Base-by-base conservation (phyloP, 2,797 vertebrate species). In the Lepus oiostolus region DNA sequence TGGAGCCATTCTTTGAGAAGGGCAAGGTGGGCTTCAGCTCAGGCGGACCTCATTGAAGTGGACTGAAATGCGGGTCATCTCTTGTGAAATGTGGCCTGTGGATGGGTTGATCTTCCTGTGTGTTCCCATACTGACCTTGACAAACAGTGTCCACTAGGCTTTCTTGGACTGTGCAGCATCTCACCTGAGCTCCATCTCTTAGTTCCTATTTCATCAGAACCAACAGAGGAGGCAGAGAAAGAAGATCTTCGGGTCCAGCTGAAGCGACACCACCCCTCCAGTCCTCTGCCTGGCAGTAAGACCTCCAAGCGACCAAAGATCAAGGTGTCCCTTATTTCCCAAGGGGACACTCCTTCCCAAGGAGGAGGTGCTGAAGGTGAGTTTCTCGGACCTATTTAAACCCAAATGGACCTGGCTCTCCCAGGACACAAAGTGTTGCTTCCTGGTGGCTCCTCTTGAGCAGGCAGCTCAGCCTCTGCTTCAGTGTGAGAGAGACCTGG, bases 251-350 rank as follows among this genome's bases (percentile, higher is more conserved):
- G 99, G 30, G 70, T 97, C 70, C 99, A 99, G 74, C 98, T 99
- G 98, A 99, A 99, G 98, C 98, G 99, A 92, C 99, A 99, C 24
- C 99, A 99, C 96, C 98, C 98, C 3, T 98, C 99, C 3, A 99
- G 99, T 98, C 99, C 99, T 50, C 99, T 98, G 26, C 98, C 96
- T 91, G 95, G 98, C 81, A 42, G 77, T 92, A 99, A 99, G 96
- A 60, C 98, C 63, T 98, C 99, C 96, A 99, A 99, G 98, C 98
- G 99, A 96, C 99, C 99, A 68, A 99, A 99, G 98, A 99, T 99
- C 98, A 99, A 99, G 98, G 99, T 99, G 98, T 99, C 99, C 96
- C 99, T 99, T 84, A 98, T 99, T 93, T 99, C 99, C 85, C 99
- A 99, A 70, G 99, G 99, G 12, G 99, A 99, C 67, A 93, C 98